A percentile compares a stretch with the other conserved stretches of the same genome.
phyloP scores from a whole-genome alignment of 1,140 invertebrate species.

The Ostrea denselamellosa region DNA sequence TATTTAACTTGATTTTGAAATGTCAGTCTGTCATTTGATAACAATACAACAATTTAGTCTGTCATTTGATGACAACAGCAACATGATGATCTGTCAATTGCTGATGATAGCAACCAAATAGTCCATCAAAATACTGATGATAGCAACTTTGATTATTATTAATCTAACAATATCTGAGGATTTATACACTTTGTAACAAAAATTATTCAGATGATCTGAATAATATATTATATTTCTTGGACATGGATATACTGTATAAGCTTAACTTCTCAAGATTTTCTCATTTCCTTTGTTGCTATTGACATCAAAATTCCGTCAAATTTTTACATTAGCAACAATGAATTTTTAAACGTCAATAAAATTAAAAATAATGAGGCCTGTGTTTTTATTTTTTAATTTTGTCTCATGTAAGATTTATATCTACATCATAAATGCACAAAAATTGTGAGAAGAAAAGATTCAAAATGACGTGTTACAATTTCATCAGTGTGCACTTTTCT shows the following conservation, averaged over 20 bases:
- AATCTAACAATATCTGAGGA: neutral
- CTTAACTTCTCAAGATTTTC: constrained; percentile 58
- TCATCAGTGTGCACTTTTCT: too few species aligned
- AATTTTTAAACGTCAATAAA: constrained; percentile 8
- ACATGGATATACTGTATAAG: constrained; percentile 56
- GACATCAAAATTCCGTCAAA: neutral
- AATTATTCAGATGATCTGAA: neutral
- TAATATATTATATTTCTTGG: constrained; percentile 28
- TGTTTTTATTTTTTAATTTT: too few species aligned
- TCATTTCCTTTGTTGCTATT: neutral
- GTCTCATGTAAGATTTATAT: too few species aligned
- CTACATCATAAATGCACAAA: too few species aligned
- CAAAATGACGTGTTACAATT: too few species aligned
- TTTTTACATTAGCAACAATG: neutral
- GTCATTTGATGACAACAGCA: constrained; percentile 22
- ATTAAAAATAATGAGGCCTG: neutral
- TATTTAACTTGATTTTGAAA: neutral
- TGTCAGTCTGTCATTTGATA: neutral
- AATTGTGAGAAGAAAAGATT: too few species aligned
- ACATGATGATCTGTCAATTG: neutral
- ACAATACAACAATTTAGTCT: constrained; percentile 18
- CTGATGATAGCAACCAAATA: constrained; percentile 9
- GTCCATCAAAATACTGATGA: constrained; percentile 25
- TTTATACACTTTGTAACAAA: constrained; percentile 32
- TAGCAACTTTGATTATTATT: constrained; percentile 8